Percentiles rank a stretch among this genome's conserved stretches.
phyloP scores from a whole-genome alignment of 2,888 invertebrate species.

The Cataglyphis rosenhaueri region DNA sequence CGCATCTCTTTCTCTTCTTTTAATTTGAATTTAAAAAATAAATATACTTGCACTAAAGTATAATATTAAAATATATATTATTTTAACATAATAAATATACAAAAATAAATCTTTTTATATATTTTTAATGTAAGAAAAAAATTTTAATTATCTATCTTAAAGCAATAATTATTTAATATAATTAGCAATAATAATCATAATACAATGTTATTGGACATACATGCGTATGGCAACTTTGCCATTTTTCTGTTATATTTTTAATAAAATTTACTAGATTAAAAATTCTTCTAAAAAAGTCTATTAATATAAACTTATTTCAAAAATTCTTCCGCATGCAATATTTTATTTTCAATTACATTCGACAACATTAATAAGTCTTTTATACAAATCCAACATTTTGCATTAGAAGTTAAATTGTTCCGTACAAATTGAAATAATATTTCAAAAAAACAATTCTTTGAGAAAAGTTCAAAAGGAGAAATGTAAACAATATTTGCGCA shows the following conservation, averaged over 20 bases:
- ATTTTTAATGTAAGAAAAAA: not conserved
- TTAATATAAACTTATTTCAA: not conserved
- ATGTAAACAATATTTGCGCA: constrained; percentile 30
- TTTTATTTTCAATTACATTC: not conserved
- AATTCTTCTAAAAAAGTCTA: not conserved
- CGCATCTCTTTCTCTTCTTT: not conserved
- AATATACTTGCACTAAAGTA: not conserved
- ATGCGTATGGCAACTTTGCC: too few species aligned
- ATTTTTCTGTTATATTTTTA: not conserved
- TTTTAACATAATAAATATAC: too few species aligned
- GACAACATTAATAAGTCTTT: not conserved
- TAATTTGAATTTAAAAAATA: not conserved
- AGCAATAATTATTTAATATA: not conserved
- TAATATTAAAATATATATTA: not conserved
- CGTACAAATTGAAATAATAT: not conserved
- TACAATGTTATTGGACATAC: too few species aligned
- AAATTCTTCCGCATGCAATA: not conserved
- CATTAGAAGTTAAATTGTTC: not conserved
- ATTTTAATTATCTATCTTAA: not conserved
- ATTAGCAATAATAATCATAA: not conserved
- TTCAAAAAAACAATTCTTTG: not conserved
- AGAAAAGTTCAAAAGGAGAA: constrained; percentile 8
- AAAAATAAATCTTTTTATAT: too few species aligned
- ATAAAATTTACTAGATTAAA: not conserved
- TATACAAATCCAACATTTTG: not conserved